Base-by-base conservation (phyloP, 1,140 invertebrate species). In the Aphelenchoides fujianensis region DNA sequence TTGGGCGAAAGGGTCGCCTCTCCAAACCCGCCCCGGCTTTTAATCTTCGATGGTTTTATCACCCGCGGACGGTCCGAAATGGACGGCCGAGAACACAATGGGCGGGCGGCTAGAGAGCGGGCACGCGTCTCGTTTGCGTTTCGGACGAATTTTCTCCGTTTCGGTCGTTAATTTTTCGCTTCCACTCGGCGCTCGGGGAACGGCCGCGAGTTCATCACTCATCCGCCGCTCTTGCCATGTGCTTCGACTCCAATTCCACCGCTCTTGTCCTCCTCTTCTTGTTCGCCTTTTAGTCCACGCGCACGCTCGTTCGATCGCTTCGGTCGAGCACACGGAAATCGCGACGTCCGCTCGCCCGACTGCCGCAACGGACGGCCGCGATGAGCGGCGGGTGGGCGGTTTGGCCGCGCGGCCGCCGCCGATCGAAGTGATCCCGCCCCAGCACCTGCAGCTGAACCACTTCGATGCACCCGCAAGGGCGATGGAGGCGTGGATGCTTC, bases 401-500 rank as follows among this genome's bases (percentile, higher is more conserved):
- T 48, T 48, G 41, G 41, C 41, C 12, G 12, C 41, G 41, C 41
- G 41, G 12, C 41, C 41, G 41, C 41, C 41, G 23, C 12, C 12
- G 23, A 48, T 48, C 23, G 41, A 48, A 48, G 23, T 48, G 12
- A 48, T 48, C 23, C 41, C 41, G 23, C 41, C 41, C 12, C 41
- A 48, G 23, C 41, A 48, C 12, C 23, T 48, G 41, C 41, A 48
- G 23, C 41, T 48, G 41, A 48, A 48, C 23, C 41, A 48, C 41
- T 48, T 48, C 41, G 41, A 48, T 23, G 12, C 12, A 23, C 12
- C 12, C 23, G 41, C 41, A 23, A 16, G 12, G 12, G 41, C 41
- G 23, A 48, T 61, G 36, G 53, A 77, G 52, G 71, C 76, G 28
- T 78, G 76, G 76, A 78, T 78, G 73, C 52, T 78, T 37, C 76